Evolutionary conservation across 1,140 invertebrate species (phyloP), one percentile per base, ranked within the genome.

Genomic region (Centruroides sculpturatus): DNA sequence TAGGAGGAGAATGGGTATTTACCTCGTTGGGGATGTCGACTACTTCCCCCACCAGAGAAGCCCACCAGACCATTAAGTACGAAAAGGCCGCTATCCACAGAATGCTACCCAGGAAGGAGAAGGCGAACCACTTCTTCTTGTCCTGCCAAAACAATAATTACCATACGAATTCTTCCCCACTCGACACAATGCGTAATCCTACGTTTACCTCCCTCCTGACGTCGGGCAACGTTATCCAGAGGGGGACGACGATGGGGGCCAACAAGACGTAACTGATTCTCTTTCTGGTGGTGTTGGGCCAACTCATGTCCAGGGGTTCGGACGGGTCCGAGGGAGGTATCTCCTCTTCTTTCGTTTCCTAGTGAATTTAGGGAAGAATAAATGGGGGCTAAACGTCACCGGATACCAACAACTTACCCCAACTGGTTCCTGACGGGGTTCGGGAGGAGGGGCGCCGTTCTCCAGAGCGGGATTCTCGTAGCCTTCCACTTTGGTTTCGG

Each of bases 41-140:
- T 64, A 89, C 90, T 68, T 90, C 83, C 54, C 89, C 89, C 50
- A 85, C 85, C 53, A 91, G 79, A 70, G 91, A 90, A 58, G 90
- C 90, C 90, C 90, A 94, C 91, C 91, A 94, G 59, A 94, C 91
- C 91, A 94, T 94, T 70, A 94, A 81, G 78, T 94, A 94, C 67
- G 89, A 92, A 76, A 89, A 94, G 69, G 84, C 83, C 56, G 90
- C 90, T 76, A 94, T 94, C 91, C 91, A 94, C 48, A 89, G 66
- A 74, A 94, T 93, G 35, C 69, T 67, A 3, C 68, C 68, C 71
- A 94, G 76, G 78, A 98, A 98, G 61, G 92, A 92, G 66, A 92
- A 71, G 55, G 85, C 82, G 76, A 92, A 98, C 73, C 85, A 92
- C 69, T 86, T 91, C 75, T 91, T 92, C 69, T 72, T 74, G 36